phyloP scores from a whole-genome alignment of 2,797 vertebrate species.

The Natrix natrix region DNA sequence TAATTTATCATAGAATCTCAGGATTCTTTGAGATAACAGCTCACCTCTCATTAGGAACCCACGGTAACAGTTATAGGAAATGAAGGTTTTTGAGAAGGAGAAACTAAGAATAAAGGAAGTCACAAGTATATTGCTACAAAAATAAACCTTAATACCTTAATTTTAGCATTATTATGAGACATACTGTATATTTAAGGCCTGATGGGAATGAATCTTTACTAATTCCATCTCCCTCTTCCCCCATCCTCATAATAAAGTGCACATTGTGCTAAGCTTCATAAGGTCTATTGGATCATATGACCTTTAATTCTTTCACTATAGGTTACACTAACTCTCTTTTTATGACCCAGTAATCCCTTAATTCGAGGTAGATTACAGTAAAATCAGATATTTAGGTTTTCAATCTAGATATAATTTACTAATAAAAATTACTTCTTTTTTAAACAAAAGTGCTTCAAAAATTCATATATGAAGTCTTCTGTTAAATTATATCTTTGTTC shows the following conservation, averaged over 20 bases:
- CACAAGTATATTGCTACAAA: background rate
- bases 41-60: background rate
- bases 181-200: background rate
- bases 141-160: background rate
- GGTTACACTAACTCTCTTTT: background rate
- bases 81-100: background rate
- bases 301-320: background rate
- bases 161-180: background rate
- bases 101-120: background rate
- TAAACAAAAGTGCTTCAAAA: background rate
- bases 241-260: background rate
- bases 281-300: background rate
- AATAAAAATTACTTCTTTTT: background rate
- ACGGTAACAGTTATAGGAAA: background rate
- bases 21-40: background rate
- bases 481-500: background rate
- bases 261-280: background rate
- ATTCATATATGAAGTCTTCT: background rate
- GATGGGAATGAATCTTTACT: background rate
- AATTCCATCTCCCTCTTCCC: background rate
- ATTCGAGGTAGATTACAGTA: background rate
- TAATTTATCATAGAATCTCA: background rate
- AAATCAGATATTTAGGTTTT: background rate
- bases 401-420: background rate
- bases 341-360: background rate